These are phyloP conservation scores for Sebastes glaucus DNA, from an alignment of 2,797 vertebrate genomes.

Conservation along the genomic window DNA sequence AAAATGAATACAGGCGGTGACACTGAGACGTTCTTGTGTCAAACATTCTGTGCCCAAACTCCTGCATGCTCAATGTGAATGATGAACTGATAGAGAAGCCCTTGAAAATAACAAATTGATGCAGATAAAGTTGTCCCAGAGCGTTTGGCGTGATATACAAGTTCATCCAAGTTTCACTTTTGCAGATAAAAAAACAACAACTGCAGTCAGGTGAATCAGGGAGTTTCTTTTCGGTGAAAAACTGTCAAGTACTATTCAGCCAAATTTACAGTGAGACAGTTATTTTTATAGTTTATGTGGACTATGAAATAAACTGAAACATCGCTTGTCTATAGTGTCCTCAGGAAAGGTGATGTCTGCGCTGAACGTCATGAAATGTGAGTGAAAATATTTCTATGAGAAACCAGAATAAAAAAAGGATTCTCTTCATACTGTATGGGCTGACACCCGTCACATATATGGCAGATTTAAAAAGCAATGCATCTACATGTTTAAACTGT, in stretches of 20 bases:
- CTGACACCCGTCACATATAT: not conserved
- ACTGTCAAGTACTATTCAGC: not conserved
- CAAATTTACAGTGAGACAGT: not conserved
- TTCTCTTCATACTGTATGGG: not conserved
- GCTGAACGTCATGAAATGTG: not conserved
- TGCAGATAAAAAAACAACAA: not conserved
- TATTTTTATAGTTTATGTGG: not conserved
- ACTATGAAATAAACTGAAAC: not conserved
- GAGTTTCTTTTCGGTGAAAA: not conserved
- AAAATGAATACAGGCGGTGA: not conserved
- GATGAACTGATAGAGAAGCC: slow-evolving; percentile 4
- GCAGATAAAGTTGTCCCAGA: slow-evolving; percentile 10
- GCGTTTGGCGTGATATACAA: not conserved
- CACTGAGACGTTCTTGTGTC: not conserved
- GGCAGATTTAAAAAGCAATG: not conserved
- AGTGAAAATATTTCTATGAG: not conserved
- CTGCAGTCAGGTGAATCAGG: not conserved
- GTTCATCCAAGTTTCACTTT: not conserved
- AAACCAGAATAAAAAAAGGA: not conserved
- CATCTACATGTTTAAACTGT: not conserved
- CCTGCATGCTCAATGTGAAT: slow-evolving; percentile 1
- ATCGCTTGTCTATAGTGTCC: not conserved
- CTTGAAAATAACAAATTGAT: slow-evolving; percentile 12
- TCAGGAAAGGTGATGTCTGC: not conserved
- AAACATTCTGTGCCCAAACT: slow-evolving; percentile 1